Percentiles rank a stretch among this genome's conserved stretches.
phyloP scores from a whole-genome alignment of 2,797 vertebrate genomes.

The Notolabrus celidotus region DNA sequence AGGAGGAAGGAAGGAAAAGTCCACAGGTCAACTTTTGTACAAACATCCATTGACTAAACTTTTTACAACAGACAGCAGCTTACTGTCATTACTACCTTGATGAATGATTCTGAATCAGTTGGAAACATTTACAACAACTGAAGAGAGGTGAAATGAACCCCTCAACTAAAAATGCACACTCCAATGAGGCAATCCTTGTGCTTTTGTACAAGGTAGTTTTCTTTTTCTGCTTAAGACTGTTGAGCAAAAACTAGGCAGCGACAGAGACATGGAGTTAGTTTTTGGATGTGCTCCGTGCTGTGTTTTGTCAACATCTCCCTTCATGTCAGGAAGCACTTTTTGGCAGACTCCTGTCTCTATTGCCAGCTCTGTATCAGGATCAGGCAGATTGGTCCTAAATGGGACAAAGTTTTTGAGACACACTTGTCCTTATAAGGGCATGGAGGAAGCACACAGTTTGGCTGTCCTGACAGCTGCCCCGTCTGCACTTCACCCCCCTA shows the following conservation, averaged over 20 bases:
- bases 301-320: slow-evolving; percentile 65
- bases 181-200: too few relatives aligned
- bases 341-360: slow-evolving; percentile 60
- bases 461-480: slow-evolving; percentile 81
- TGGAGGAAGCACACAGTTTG: slow-evolving; percentile 68
- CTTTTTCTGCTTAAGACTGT: not conserved
- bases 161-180: too few relatives aligned
- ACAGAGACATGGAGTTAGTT: slow-evolving; percentile 12
- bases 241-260: too few relatives aligned
- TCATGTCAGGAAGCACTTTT: slow-evolving; percentile 55
- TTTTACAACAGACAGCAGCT: too few relatives aligned
- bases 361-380: slow-evolving; percentile 70
- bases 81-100: too few relatives aligned
- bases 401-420: slow-evolving; percentile 73
- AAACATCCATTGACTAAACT: too few relatives aligned
- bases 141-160: too few relatives aligned
- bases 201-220: too few relatives aligned
- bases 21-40: too few relatives aligned
- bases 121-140: too few relatives aligned
- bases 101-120: too few relatives aligned
- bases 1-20: too few relatives aligned
- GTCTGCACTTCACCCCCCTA: slow-evolving; percentile 20
- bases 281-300: slow-evolving; percentile 51
- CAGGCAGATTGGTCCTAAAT: slow-evolving; percentile 62
- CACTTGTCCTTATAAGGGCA: slow-evolving; percentile 82